A percentile compares a stretch with the other conserved stretches of the same genome.
Conservation (phyloP, 2,888 invertebrate species). For the Drosophila longiperda region DNA sequence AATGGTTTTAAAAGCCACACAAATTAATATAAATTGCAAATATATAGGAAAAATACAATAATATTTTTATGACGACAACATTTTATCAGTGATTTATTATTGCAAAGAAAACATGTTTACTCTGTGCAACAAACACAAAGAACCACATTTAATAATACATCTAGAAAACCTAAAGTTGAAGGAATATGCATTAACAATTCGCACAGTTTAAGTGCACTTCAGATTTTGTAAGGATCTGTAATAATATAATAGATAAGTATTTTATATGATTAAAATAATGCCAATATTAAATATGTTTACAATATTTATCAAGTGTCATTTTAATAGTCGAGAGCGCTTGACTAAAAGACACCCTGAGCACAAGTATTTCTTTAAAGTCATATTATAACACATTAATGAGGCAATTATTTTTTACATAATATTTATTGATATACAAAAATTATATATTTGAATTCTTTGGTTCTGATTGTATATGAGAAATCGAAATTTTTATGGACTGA, state of each 20-base stretch:
- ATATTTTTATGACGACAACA: conserved; percentile 17
- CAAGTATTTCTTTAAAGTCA: not conserved
- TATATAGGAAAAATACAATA: conserved; percentile 45
- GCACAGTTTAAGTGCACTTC: not conserved
- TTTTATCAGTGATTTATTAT: conserved; percentile 68
- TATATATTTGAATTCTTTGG: not conserved
- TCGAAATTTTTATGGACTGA: not conserved
- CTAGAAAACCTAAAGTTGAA: not conserved
- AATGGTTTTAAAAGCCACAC: conserved; percentile 19
- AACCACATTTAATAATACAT: conserved; percentile 37
- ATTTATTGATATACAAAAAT: not conserved
- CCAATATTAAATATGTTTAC: not conserved
- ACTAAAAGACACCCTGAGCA: not conserved
- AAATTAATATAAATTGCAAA: conserved; percentile 59
- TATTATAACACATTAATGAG: fast-evolving
- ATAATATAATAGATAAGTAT: not conserved
- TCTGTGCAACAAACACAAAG: conserved; percentile 6
- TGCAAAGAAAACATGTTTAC: conserved; percentile 22
- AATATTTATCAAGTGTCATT: not conserved
- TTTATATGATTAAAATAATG: not conserved
- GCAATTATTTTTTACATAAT: not conserved
- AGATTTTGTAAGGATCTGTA: not conserved
- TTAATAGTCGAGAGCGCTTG: not conserved
- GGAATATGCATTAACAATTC: not conserved
- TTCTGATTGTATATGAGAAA: not conserved